These are phyloP conservation scores for Hydropsyche tenuis DNA, from an alignment of 1,140 invertebrate genomes.

Conservation along the genomic window DNA sequence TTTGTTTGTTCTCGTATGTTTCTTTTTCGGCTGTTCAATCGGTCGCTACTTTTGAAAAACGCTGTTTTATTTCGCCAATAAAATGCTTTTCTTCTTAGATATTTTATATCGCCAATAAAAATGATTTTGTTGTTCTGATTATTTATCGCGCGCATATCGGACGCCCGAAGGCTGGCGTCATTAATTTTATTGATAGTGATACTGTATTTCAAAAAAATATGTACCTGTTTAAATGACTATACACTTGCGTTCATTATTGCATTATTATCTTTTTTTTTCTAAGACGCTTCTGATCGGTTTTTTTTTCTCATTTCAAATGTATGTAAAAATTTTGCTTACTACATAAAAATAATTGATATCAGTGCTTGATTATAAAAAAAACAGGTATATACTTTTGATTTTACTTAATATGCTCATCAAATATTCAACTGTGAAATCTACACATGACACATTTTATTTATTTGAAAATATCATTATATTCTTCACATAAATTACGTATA, in stretches of 20 bases:
- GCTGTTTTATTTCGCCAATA: constrained; percentile 11
- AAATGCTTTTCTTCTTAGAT: background rate
- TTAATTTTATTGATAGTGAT: background rate
- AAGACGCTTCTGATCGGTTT: background rate
- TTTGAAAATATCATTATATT: no score
- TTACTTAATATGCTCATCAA: no score
- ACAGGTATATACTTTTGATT: no score
- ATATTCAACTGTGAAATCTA: no score
- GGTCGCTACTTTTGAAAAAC: background rate
- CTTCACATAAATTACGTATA: no score
- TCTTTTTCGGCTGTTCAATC: no score
- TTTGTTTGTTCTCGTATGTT: no score
- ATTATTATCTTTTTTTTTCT: constrained; percentile 12
- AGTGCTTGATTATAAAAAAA: no score
- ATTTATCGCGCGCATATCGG: background rate
- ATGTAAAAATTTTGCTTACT: background rate
- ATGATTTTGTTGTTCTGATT: background rate
- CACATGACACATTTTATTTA: no score
- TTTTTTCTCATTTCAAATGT: background rate
- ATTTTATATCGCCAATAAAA: constrained; percentile 8
- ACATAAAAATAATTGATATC: constrained; percentile 17
- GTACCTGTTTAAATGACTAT: constrained; percentile 18
- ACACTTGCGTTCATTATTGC: constrained; percentile 20
- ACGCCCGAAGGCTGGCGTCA: background rate
- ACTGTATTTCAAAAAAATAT: background rate